phyloP scores from a whole-genome alignment of 2,888 invertebrate species.

The Nymphalis polychloros region DNA sequence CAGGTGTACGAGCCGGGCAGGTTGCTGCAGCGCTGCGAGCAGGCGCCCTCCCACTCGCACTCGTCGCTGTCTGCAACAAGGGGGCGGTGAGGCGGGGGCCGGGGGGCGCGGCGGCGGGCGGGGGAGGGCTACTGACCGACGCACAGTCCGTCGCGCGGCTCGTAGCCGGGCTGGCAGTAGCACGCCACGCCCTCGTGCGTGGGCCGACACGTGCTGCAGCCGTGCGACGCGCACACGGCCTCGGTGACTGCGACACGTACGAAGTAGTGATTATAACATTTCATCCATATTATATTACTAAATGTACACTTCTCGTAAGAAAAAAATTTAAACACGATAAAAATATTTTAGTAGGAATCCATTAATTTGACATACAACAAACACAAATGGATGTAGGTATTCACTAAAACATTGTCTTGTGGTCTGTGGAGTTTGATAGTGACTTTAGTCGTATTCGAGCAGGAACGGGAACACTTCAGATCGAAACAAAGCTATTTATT shows the following conservation, averaged over 20 bases:
- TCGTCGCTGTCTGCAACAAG: conserved; percentile 86
- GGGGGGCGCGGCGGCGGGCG: no score
- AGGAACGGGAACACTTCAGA: no score
- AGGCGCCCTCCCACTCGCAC: conserved; percentile 86
- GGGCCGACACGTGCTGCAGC: conserved; percentile 86
- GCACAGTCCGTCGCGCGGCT: conserved; percentile 83
- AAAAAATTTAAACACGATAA: no score
- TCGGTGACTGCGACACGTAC: conserved; percentile 55
- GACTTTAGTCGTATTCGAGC: no score
- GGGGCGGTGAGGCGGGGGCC: neutral
- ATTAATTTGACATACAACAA: no score
- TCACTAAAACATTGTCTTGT: no score
- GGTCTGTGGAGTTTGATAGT: no score
- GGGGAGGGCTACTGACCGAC: conserved; percentile 59
- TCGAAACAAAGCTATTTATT: no score
- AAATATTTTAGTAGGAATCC: no score
- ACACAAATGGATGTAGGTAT: no score
- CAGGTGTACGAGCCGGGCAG: conserved; percentile 86
- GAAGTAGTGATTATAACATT: neutral
- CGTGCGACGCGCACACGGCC: conserved; percentile 70
- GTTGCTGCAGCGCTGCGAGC: conserved; percentile 88
- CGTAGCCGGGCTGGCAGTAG: conserved; percentile 87
- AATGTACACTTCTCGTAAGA: no score
- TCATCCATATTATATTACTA: no score
- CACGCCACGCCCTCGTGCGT: conserved; percentile 87